Evolutionary conservation across 2,888 invertebrate species (phyloP).

Genomic region (Agapostemon virescens): DNA sequence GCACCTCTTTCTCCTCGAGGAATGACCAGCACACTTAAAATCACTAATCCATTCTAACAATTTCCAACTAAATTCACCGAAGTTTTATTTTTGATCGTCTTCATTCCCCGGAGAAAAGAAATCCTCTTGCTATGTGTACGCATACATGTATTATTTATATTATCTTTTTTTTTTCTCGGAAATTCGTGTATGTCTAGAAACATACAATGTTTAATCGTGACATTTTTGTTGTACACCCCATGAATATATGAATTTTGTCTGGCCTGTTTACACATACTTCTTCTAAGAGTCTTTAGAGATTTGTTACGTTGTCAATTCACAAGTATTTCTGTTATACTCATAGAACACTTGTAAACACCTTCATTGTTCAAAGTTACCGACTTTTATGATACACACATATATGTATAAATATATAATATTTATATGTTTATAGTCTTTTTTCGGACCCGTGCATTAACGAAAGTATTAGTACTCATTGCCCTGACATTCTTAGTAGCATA

Average conservation of each 20-base stretch:
- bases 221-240: conserved; percentile 20
- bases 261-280: conserved; percentile 21
- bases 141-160: conserved; percentile 4
- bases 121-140: conserved; percentile 20
- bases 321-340: conserved; percentile 25
- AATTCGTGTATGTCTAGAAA: conserved; percentile 33
- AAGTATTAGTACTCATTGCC: conserved; percentile 61
- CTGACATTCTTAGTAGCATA: conserved; percentile 67
- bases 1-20: conserved; percentile 21
- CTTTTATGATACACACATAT: conserved; percentile 15
- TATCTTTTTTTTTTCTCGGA: conserved; percentile 10
- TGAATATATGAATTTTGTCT: conserved; percentile 38
- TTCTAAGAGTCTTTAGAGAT: conserved; percentile 17
- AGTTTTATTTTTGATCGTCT: conserved; percentile 16
- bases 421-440: conserved; percentile 12
- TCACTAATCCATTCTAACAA: conserved; percentile 16
- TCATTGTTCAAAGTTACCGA: conserved; percentile 40
- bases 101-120: conserved; percentile 38
- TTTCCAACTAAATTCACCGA: conserved; percentile 10
- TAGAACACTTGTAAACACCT: conserved; percentile 37
- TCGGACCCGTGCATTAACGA: conserved; percentile 48
- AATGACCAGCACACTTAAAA: conserved; percentile 29
- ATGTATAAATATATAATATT: background rate
- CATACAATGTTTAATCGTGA: conserved; percentile 23
- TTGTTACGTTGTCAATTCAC: conserved; percentile 31